phyloP scores from a whole-genome alignment of 2,113 vertebrate genomes.

The Otus sunia region DNA sequence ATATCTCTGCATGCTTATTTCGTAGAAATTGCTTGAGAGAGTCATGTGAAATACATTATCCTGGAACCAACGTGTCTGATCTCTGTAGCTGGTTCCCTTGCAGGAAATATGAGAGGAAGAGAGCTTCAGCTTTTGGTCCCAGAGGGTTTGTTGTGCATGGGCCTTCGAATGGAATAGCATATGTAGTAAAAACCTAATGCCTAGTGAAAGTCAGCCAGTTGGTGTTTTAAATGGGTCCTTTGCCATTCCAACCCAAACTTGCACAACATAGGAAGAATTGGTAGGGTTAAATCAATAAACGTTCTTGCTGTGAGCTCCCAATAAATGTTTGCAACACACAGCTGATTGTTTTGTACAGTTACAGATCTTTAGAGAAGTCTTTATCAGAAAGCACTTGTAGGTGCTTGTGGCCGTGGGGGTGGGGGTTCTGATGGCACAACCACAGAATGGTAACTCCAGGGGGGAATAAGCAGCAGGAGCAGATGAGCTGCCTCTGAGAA shows the following conservation, averaged over 20 bases:
- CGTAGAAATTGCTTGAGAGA: background rate
- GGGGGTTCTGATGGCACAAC: background rate
- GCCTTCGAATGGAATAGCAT: background rate
- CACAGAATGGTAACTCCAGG: background rate
- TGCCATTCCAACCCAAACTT: background rate
- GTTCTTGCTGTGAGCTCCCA: background rate
- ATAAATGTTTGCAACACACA: background rate
- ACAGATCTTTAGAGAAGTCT: background rate
- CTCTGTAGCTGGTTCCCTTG: background rate
- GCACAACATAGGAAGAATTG: background rate
- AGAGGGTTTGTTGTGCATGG: background rate
- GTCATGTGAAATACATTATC: accelerated
- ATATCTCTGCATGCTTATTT: background rate
- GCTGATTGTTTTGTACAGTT: background rate
- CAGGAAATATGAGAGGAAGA: background rate
- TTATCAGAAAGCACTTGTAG: background rate
- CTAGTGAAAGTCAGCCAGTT: background rate
- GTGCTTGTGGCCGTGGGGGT: background rate
- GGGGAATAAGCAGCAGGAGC: background rate
- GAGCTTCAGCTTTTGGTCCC: background rate
- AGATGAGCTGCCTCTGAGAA: background rate
- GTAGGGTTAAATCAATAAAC: background rate
- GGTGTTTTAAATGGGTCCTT: background rate
- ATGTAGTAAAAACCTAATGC: background rate
- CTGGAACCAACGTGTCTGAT: background rate